A percentile compares a stretch with the other conserved stretches of the same genome.
phyloP scores from a whole-genome alignment of 1,140 invertebrate species.

The Diorhabda sublineata region DNA sequence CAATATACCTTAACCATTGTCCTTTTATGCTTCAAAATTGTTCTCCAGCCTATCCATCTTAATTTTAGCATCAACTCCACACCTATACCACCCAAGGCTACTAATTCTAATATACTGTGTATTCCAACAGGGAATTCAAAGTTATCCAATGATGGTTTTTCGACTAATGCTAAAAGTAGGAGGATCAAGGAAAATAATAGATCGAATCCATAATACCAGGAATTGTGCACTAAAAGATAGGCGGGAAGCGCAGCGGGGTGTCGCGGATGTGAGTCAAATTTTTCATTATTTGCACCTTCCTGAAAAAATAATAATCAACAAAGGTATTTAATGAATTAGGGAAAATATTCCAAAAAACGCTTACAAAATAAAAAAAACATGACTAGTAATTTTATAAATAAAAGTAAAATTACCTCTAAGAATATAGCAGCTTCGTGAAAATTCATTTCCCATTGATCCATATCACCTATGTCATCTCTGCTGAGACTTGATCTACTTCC shows the following conservation, averaged over 20 bases:
- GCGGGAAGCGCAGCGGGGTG: constrained; percentile 79
- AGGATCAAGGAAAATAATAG: constrained; percentile 73
- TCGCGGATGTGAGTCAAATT: constrained; percentile 84
- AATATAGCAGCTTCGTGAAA: constrained; percentile 88
- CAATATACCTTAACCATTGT: constrained; percentile 73
- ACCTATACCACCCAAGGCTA: constrained; percentile 71
- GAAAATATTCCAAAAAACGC: no score
- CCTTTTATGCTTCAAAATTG: constrained; percentile 68
- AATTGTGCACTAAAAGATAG: constrained; percentile 83
- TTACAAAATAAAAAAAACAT: no score
- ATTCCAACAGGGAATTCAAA: constrained; percentile 65
- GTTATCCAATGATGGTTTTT: constrained; percentile 71
- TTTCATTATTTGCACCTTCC: constrained; percentile 91
- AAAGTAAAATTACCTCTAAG: constrained; percentile 55
- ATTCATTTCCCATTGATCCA: constrained; percentile 78
- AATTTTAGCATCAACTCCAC: constrained; percentile 77
- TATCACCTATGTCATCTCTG: constrained; percentile 35
- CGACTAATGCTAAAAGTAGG: constrained; percentile 74
- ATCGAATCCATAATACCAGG: constrained; percentile 83
- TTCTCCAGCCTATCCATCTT: constrained; percentile 79
- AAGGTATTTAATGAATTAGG: no score
- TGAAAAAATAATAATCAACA: constrained; percentile 41
- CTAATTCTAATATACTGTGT: constrained; percentile 79
- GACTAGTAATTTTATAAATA: no score
- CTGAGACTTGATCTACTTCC: constrained; percentile 46